Base-by-base conservation (phyloP, 2,888 invertebrate genomes). In the Oligia latruncula region DNA sequence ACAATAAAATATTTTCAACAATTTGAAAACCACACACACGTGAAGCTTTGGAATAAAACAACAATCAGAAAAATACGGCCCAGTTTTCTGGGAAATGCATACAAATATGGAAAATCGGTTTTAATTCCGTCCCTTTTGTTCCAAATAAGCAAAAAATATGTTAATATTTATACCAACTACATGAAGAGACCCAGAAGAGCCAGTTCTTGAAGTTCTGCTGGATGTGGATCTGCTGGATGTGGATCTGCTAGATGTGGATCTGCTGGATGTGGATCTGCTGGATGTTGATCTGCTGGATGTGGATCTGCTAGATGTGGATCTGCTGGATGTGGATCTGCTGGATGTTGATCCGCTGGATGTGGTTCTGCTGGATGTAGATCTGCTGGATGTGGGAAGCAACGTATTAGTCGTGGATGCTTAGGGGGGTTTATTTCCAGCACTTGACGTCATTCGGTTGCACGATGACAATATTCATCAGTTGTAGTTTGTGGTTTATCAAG, bases 71-170 rank as follows among this genome's bases (percentile, higher is more conserved):
- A 58, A 64, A 64, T 64, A n/a, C n/a, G n/a, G 20, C 35, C 52
- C 43, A 40, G 20, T 40, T 29, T 65, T 35, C n/a, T 55, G 40
- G n/a, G 9, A 46, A 75, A 29, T 20, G 15, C 40, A 52, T 23
- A 23, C 55, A 71, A 46, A 65, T 79, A 58, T 23, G 65, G 0
- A 72, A 79, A 65, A 71, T 80, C 17, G 23, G n/a, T 58, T 80
- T 72, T 65, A 46, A 71, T 43, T 58, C 15, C 29, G 49, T 9
- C 11, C 46, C 35, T 65, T 72, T 79, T 64, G 23, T 80, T 49
- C 46, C 13, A 23, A 80, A 58, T 58, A 65, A 17, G 29, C 29
- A 52, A 49, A 62, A 78, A 15, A 5, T 40, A 43, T 17, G 17
- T 46, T 35, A n/a, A 80, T 52, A n/a, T 62, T 5, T 20, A n/a